A percentile compares a stretch with the other conserved stretches of the same genome.
phyloP scores from a whole-genome alignment of 1,140 invertebrate species.

The Carcinoscorpius rotundicauda region DNA sequence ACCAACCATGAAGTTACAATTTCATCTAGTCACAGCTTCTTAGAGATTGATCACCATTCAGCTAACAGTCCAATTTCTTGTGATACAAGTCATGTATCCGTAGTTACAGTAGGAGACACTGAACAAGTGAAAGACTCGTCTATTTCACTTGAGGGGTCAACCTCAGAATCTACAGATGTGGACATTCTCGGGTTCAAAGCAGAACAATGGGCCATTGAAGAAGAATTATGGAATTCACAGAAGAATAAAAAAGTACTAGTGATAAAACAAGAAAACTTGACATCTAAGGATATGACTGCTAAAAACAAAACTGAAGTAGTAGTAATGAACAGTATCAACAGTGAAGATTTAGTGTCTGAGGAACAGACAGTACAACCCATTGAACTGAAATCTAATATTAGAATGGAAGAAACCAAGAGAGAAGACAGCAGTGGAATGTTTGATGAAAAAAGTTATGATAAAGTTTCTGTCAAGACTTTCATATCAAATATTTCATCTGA shows the following conservation, averaged over 20 bases:
- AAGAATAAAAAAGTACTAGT: no score
- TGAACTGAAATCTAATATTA: no score
- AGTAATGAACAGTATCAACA: neutral
- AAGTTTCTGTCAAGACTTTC: neutral
- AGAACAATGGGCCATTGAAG: neutral
- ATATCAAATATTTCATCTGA: slow-evolving; percentile 4
- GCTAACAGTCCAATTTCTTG: neutral
- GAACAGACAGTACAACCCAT: neutral
- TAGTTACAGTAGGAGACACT: slow-evolving; percentile 73
- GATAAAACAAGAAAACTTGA: no score
- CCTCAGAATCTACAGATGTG: slow-evolving; percentile 19
- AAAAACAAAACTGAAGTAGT: neutral
- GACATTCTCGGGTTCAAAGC: slow-evolving; percentile 4
- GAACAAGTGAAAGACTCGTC: slow-evolving; percentile 21
- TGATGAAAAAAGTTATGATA: neutral
- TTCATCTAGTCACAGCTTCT: slow-evolving; percentile 24
- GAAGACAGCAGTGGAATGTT: no score
- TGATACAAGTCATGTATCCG: slow-evolving; percentile 75
- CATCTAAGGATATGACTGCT: neutral
- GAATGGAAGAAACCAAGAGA: no score
- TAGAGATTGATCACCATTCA: slow-evolving; percentile 12
- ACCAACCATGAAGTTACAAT: slow-evolving; percentile 22
- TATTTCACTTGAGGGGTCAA: slow-evolving; percentile 18
- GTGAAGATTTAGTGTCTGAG: neutral
- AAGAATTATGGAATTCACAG: no score